Percentiles rank a stretch among this genome's conserved stretches.
These are phyloP conservation scores for Australoheros facetus DNA, from an alignment of 2,797 vertebrate genomes.

Conservation along the genomic window DNA sequence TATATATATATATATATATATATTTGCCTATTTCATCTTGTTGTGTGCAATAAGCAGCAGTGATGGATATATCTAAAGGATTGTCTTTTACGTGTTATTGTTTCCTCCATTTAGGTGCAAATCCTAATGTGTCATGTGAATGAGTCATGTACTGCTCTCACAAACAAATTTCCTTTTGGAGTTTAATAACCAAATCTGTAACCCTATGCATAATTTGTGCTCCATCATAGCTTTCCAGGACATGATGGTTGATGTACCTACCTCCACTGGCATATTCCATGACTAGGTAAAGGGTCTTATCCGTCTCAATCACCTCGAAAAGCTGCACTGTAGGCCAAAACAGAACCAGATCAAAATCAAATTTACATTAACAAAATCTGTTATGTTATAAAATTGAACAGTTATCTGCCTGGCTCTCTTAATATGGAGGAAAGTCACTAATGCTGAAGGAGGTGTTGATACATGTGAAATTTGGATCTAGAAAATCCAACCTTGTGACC, in stretches of 20 bases:
- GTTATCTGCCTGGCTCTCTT: slow-evolving; percentile 31
- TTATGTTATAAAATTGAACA: slow-evolving; percentile 27
- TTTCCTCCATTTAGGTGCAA: too few relatives aligned
- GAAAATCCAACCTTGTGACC: slow-evolving; percentile 57
- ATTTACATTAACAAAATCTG: slow-evolving; percentile 38
- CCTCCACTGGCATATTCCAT: slow-evolving; percentile 96
- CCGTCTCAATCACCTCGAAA: slow-evolving; percentile 94
- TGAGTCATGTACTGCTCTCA: background rate
- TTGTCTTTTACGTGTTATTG: too few relatives aligned
- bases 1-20: too few relatives aligned
- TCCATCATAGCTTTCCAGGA: background rate
- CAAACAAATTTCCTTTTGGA: background rate
- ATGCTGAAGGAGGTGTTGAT: slow-evolving; percentile 42
- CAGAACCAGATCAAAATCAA: slow-evolving; percentile 53
- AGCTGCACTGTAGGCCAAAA: slow-evolving; percentile 86
- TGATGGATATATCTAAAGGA: too few relatives aligned
- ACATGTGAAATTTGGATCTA: slow-evolving; percentile 60
- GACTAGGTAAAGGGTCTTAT: slow-evolving; percentile 93
- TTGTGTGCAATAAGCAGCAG: too few relatives aligned
- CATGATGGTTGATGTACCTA: slow-evolving; percentile 63
- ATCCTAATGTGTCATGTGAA: background rate
- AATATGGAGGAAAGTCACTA: slow-evolving; percentile 29
- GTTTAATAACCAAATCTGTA: background rate
- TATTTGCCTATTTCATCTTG: too few relatives aligned
- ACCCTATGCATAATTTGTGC: background rate